These are phyloP conservation scores for Drosophila mayaguana DNA, from an alignment of 2,888 invertebrate genomes.

Conservation along the genomic window DNA sequence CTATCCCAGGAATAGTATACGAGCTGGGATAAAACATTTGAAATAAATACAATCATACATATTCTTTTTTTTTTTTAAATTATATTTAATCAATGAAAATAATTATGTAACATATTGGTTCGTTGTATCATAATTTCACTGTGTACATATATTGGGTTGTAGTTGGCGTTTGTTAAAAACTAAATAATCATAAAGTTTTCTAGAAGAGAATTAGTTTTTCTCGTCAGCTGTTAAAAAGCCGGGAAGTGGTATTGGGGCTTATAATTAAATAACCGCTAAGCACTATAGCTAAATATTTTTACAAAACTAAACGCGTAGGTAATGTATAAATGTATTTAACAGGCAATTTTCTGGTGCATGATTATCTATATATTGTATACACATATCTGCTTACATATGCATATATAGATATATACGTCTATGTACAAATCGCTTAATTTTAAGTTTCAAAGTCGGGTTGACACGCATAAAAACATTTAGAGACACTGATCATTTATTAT, in stretches of 20 bases:
- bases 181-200: slow-evolving; percentile 64
- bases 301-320: slow-evolving; percentile 62
- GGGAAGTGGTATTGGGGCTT: slow-evolving; percentile 41
- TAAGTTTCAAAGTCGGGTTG: slow-evolving; percentile 66
- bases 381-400: slow-evolving; percentile 16
- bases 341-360: slow-evolving; percentile 80
- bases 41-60: neutral
- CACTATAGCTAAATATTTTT: slow-evolving; percentile 66
- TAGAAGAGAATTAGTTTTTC: slow-evolving; percentile 26
- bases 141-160: slow-evolving; percentile 53
- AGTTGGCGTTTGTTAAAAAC: slow-evolving; percentile 61
- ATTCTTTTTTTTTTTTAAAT: slow-evolving; percentile 34
- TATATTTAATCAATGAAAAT: slow-evolving; percentile 61
- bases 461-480: slow-evolving; percentile 56
- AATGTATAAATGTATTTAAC: slow-evolving; percentile 81
- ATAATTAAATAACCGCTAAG: slow-evolving; percentile 78
- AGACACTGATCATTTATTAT: slow-evolving; percentile 44
- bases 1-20: too few species aligned
- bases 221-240: slow-evolving; percentile 22
- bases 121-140: slow-evolving; percentile 55
- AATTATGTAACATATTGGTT: slow-evolving; percentile 63
- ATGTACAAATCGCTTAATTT: slow-evolving; percentile 56
- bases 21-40: neutral
- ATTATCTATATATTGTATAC: slow-evolving; percentile 31
- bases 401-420: slow-evolving; percentile 28